Evolutionary conservation across 2,113 vertebrate genomes (phyloP).

Genomic region (Sarotherodon lohbergeri): DNA sequence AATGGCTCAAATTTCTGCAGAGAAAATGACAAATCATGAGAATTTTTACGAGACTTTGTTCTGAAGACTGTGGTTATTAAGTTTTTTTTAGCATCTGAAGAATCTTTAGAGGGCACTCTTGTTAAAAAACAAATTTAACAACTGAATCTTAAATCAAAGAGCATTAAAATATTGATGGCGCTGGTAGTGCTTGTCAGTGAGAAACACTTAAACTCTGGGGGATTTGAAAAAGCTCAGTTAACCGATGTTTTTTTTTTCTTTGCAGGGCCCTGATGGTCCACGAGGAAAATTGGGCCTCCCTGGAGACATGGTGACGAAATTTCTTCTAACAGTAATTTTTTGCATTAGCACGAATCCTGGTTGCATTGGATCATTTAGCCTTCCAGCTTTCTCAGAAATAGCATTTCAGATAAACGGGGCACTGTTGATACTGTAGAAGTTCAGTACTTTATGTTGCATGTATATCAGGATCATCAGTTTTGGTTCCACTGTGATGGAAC

Average conservation of each 20-base stretch:
- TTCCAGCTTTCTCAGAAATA: not conserved
- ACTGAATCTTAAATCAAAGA: constrained; percentile 26
- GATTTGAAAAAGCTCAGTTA: not conserved
- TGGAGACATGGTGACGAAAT: constrained; percentile 80
- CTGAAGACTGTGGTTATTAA: not conserved
- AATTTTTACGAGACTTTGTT: not conserved
- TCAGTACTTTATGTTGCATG: not conserved
- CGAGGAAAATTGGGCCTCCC: constrained; percentile 81
- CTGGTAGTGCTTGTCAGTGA: not conserved
- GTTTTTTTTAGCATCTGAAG: constrained; percentile 38
- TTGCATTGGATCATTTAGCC: not conserved
- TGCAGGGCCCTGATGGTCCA: constrained; percentile 81
- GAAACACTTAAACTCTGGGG: constrained; percentile 13
- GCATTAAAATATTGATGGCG: constrained; percentile 16
- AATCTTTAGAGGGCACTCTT: not conserved
- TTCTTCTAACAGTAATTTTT: not conserved
- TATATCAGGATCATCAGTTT: fast-evolving
- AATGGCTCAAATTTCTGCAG: not conserved
- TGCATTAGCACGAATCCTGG: not conserved
- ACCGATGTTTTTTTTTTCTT: not conserved
- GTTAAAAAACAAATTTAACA: constrained; percentile 11
- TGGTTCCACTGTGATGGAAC: not conserved
- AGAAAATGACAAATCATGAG: not conserved
- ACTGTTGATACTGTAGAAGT: not conserved
- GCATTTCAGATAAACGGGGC: not conserved